Evolutionary conservation across 2,888 invertebrate genomes (phyloP), one percentile per base, ranked within the genome.

Genomic region (Folsomia candida): DNA sequence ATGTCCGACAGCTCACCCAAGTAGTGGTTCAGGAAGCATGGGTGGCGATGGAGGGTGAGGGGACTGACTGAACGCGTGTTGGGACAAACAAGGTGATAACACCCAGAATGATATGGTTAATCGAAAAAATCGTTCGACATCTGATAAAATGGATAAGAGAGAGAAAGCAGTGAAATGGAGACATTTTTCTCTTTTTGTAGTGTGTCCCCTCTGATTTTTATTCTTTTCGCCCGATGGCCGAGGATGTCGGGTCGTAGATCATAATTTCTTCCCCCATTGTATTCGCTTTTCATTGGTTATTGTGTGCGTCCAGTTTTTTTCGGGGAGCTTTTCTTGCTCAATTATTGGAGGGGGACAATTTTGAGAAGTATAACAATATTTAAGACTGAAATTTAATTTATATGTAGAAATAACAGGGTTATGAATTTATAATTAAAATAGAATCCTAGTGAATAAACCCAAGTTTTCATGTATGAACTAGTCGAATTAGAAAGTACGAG

Each of bases 51-150:
- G 14, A 37, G 37, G 37, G 37, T 37, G 37, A 37, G 37, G 37
- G 37, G 37, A 37, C n/a, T n/a, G 37, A 14, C 14, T 37, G 37
- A 14, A 14, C 37, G 37, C 37, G 37, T 37, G 37, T 37, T 6
- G 54, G 54, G 54, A 54, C 54, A 54, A 54, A 54, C 54, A 54
- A 54, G 54, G 54, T 54, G 54, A 54, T 54, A 54, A 54, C 54
- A 54, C 22, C 54, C 4, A 54, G 20, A 54, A 54, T 54, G 54
- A 22, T 22, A 54, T 54, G 18, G 54, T 54, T 54, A 54, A 54
- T 54, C 54, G 54, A 54, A 54, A 22, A 54, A 54, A 20, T 54
- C 20, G 54, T 54, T 22, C 18, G 6, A 18, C 18, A 20, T 22
- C 22, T 18, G 22, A 20, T 20, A 54, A 54, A 54, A 54, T 54